Percentiles rank a stretch among this genome's conserved stretches.
Conservation (phyloP, 53 echinoderm and acorn worm species). For the Henricia sp. region DNA sequence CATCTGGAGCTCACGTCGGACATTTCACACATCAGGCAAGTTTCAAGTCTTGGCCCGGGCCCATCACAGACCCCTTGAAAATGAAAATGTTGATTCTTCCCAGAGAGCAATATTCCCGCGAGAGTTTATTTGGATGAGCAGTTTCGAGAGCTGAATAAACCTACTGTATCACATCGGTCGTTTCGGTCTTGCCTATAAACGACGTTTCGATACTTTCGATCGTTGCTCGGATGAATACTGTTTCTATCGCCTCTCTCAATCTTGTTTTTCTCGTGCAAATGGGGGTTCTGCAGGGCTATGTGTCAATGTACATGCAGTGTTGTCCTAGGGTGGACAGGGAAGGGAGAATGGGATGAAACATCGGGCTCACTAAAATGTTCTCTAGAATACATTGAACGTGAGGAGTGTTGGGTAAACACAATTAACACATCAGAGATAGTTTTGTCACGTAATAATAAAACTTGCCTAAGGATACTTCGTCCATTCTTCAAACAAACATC, state of each 20-base stretch:
- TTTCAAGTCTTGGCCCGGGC: conserved; percentile 2
- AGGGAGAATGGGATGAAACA: not conserved
- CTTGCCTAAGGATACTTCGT: no score
- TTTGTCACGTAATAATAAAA: no score
- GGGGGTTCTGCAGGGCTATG: not conserved
- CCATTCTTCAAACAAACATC: no score
- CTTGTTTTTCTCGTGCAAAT: not conserved
- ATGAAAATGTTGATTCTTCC: conserved; percentile 39
- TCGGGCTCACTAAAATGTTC: conserved; percentile 10
- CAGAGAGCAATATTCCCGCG: conserved; percentile 31
- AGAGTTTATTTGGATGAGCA: conserved; percentile 48
- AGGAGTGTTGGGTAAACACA: conserved; percentile 26
- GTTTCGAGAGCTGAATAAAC: conserved; percentile 38
- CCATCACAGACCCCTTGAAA: not conserved
- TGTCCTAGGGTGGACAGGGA: not conserved
- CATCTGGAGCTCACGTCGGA: no score
- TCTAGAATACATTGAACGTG: not conserved
- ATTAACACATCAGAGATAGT: no score
- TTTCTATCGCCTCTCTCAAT: not conserved
- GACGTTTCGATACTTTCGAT: not conserved
- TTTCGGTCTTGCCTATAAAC: conserved; percentile 16
- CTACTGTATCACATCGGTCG: conserved; percentile 42
- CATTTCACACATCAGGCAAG: no score
- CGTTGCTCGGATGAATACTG: conserved; percentile 10
- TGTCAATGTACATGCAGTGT: no score